These are phyloP conservation scores for Tachyglossus aculeatus DNA, from an alignment of 2,797 vertebrate genomes.

Conservation along the genomic window DNA sequence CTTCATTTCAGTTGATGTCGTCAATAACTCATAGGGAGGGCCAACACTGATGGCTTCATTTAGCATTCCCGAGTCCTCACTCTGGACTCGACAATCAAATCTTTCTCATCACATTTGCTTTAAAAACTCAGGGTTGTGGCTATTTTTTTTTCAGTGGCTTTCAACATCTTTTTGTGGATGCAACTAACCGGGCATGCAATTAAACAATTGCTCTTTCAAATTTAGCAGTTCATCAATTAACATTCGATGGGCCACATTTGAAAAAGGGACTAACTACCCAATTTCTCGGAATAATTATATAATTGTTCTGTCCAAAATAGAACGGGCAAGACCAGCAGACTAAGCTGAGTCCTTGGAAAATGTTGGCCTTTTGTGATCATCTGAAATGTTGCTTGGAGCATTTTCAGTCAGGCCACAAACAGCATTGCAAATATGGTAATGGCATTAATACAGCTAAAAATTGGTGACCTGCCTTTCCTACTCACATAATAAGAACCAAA, in stretches of 20 bases:
- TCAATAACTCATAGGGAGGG: too few relatives aligned
- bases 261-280: not conserved
- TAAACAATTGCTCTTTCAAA: not conserved
- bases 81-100: too few relatives aligned
- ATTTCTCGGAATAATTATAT: not conserved
- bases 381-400: not conserved
- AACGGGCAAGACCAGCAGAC: not conserved
- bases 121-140: too few relatives aligned
- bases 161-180: not conserved
- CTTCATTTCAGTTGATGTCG: too few relatives aligned
- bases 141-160: too few relatives aligned
- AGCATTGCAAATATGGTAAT: conserved; percentile 5
- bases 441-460: not conserved
- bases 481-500: not conserved
- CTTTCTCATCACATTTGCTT: too few relatives aligned
- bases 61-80: too few relatives aligned
- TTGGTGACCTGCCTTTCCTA: not conserved
- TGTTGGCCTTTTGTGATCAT: not conserved
- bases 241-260: not conserved
- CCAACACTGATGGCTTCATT: too few relatives aligned
- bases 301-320: conserved; percentile 8
- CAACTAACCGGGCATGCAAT: not conserved
- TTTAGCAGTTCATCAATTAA: not conserved
- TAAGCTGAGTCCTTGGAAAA: not conserved
- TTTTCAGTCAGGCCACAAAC: not conserved